These are phyloP conservation scores for Rhinogobius similis DNA, from an alignment of 2,113 vertebrate species.

Conservation along the genomic window DNA sequence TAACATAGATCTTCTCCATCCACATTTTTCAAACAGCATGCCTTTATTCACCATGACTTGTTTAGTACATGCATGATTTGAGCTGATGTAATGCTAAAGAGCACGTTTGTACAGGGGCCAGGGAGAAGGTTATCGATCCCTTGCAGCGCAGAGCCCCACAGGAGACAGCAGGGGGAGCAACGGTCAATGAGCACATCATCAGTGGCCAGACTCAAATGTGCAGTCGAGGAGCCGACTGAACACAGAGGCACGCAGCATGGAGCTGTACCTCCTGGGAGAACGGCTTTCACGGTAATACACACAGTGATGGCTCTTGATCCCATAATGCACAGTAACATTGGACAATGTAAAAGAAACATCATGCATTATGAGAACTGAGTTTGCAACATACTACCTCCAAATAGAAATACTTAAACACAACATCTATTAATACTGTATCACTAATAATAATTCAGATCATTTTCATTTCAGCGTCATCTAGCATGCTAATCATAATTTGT, in stretches of 20 bases:
- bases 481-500: too few species aligned
- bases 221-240: not conserved
- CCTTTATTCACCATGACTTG: not conserved
- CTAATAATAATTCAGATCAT: too few species aligned
- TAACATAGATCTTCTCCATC: too few species aligned
- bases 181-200: constrained; percentile 62
- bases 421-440: too few species aligned
- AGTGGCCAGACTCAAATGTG: constrained; percentile 12
- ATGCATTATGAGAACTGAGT: constrained; percentile 31
- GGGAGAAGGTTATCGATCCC: constrained; percentile 60
- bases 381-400: constrained; percentile 15
- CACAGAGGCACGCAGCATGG: constrained; percentile 30
- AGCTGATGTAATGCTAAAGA: constrained; percentile 23
- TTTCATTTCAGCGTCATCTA: too few species aligned
- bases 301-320: constrained; percentile 35
- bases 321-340: constrained; percentile 38
- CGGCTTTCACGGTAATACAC: constrained; percentile 37
- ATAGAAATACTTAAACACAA: not conserved
- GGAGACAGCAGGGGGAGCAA: constrained; percentile 45
- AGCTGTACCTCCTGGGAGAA: constrained; percentile 32
- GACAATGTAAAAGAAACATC: constrained; percentile 30
- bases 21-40: not conserved
- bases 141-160: constrained; percentile 48
- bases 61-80: constrained; percentile 13
- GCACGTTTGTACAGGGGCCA: constrained; percentile 18